Conservation (phyloP, 1,140 invertebrate genomes). For the Pachypeltis micranthus region DNA sequence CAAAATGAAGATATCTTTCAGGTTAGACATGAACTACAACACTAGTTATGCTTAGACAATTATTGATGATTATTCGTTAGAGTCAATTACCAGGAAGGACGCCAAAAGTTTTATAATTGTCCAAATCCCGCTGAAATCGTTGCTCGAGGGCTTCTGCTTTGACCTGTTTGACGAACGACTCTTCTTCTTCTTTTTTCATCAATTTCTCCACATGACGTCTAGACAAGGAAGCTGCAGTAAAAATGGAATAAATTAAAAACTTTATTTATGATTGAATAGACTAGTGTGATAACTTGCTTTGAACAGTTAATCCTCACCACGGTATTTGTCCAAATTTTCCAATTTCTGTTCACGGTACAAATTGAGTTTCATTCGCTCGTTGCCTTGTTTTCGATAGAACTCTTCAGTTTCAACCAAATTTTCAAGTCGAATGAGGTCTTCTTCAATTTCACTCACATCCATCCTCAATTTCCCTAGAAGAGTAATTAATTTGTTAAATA, state of each 20-base stretch:
- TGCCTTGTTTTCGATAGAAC: neutral
- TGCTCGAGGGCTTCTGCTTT: neutral
- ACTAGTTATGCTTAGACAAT: too few species aligned
- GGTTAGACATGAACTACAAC: too few species aligned
- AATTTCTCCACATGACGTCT: neutral
- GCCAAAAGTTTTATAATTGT: neutral
- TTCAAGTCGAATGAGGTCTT: neutral
- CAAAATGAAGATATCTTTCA: too few species aligned
- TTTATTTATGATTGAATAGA: too few species aligned
- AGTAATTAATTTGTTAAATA: neutral
- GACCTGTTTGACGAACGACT: neutral
- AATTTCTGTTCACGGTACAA: neutral
- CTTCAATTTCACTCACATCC: neutral
- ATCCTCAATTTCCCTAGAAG: neutral
- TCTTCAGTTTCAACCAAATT: neutral
- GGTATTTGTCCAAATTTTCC: neutral
- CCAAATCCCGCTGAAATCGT: neutral
- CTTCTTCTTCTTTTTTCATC: neutral
- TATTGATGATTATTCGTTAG: too few species aligned
- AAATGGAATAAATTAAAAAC: neutral
- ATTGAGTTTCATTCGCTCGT: neutral
- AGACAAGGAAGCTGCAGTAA: neutral
- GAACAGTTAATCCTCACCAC: neutral
- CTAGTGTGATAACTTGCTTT: neutral
- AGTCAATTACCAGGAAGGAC: slow-evolving; percentile 4